Conservation (phyloP, 2,113 vertebrate species). For the Psittacula cyanocephala region DNA sequence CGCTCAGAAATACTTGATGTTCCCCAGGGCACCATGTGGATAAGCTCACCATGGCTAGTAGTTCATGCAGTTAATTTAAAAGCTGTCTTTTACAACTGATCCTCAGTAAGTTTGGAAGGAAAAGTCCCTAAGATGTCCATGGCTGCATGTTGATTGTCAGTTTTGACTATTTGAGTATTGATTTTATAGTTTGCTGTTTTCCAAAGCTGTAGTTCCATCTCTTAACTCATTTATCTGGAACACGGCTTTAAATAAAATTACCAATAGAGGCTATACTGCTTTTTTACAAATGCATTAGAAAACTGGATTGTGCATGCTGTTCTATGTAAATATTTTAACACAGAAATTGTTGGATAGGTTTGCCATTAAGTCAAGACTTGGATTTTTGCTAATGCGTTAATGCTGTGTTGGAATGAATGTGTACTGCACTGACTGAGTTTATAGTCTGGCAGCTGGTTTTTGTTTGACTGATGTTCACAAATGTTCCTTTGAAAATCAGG, state of each 20-base stretch:
- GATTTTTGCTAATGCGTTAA: constrained; percentile 47
- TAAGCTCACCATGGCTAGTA: neutral
- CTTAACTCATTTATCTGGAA: constrained; percentile 39
- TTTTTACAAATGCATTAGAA: constrained; percentile 20
- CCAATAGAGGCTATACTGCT: neutral
- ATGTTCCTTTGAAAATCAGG: constrained; percentile 66
- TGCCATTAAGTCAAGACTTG: constrained; percentile 39
- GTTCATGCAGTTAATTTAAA: neutral
- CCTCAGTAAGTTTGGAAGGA: neutral
- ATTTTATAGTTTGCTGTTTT: constrained; percentile 7
- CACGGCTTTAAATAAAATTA: constrained; percentile 8
- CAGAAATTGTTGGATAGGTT: constrained; percentile 56
- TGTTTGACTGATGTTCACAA: constrained; percentile 52
- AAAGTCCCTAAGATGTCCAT: neutral
- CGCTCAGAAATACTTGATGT: neutral
- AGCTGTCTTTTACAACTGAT: neutral
- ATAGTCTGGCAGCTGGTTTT: constrained; percentile 58
- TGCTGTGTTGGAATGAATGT: constrained; percentile 51
- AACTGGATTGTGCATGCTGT: constrained; percentile 57
- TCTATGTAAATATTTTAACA: constrained; percentile 64
- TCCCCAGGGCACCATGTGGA: neutral
- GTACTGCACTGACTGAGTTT: constrained; percentile 36
- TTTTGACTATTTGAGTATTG: neutral
- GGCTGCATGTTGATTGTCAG: neutral
- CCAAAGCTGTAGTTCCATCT: constrained; percentile 24